Percentiles rank a stretch among this genome's conserved stretches.
phyloP scores from a whole-genome alignment of 2,113 vertebrate genomes.

The Tinamus guttatus region DNA sequence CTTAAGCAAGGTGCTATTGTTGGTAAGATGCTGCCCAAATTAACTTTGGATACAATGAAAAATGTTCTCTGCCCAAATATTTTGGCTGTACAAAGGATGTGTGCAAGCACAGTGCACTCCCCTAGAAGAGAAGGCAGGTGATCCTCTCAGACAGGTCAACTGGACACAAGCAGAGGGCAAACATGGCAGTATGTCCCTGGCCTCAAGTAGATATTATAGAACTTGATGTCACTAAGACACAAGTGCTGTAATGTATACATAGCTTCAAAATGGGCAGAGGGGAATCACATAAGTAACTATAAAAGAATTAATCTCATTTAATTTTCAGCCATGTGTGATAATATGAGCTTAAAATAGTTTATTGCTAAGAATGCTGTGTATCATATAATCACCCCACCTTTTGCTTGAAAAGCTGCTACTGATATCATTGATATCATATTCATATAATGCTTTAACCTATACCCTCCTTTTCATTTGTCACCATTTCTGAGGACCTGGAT shows the following conservation, averaged over 20 bases:
- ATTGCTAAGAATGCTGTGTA: background rate
- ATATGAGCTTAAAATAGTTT: background rate
- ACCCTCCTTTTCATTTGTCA: background rate
- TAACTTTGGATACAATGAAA: background rate
- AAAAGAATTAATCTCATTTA: background rate
- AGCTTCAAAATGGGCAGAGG: background rate
- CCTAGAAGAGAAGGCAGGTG: background rate
- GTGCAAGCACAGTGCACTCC: rapidly evolving
- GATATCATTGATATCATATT: too few species aligned
- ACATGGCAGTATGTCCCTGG: background rate
- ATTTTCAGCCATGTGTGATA: background rate
- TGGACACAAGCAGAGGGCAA: background rate
- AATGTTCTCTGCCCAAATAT: background rate
- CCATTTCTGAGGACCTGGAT: background rate
- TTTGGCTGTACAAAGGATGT: background rate
- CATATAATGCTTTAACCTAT: too few species aligned
- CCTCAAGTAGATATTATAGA: background rate
- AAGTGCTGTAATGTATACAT: background rate
- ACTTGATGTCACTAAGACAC: background rate
- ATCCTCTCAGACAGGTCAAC: background rate
- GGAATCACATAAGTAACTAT: background rate
- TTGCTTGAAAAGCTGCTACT: background rate
- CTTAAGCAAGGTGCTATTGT: background rate
- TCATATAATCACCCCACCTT: background rate
- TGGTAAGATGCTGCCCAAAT: background rate